Percentiles rank a stretch among this genome's conserved stretches.
These are phyloP conservation scores for Chaenogobius annularis DNA, from an alignment of 2,113 vertebrate genomes.

Conservation along the genomic window DNA sequence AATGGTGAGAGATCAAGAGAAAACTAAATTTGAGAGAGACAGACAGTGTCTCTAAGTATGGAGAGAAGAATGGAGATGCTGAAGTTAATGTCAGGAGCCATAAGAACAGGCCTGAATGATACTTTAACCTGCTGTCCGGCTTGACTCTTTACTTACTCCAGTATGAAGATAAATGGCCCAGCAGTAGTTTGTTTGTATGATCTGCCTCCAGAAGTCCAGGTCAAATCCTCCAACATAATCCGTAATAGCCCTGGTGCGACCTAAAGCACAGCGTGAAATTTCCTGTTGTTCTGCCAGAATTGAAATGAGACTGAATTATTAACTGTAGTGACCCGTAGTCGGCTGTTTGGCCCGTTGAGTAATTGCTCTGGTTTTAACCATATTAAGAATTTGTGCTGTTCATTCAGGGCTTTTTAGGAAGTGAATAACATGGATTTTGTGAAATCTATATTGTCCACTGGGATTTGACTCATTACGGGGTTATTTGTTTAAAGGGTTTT, in stretches of 20 bases:
- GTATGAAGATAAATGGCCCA: slow-evolving; percentile 9
- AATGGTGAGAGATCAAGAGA: slow-evolving; percentile 30
- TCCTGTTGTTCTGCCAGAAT: slow-evolving; percentile 16
- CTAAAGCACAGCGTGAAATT: slow-evolving; percentile 2
- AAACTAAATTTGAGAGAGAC: slow-evolving; percentile 12
- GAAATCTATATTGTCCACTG: slow-evolving; percentile 3
- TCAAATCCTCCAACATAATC: slow-evolving; percentile 20
- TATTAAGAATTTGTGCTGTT: slow-evolving; percentile 10
- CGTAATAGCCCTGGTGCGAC: background rate
- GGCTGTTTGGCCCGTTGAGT: background rate
- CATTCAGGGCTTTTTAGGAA: slow-evolving; percentile 10
- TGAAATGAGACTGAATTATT: slow-evolving; percentile 21
- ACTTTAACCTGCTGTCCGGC: background rate
- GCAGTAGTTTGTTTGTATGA: slow-evolving; percentile 15
- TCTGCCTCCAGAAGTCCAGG: background rate
- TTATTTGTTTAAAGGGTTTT: slow-evolving; percentile 5
- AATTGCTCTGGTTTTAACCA: background rate
- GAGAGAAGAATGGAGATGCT: background rate
- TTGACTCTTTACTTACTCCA: background rate
- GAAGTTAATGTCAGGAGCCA: slow-evolving; percentile 16
- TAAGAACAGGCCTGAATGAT: background rate
- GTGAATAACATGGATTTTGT: background rate
- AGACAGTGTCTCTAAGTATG: slow-evolving; percentile 14
- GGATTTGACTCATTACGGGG: slow-evolving; percentile 8
- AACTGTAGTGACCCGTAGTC: slow-evolving; percentile 9